Evolutionary conservation across 2,888 invertebrate genomes (phyloP), one percentile per base, ranked within the genome.

Genomic region (Piscicola geometra): DNA sequence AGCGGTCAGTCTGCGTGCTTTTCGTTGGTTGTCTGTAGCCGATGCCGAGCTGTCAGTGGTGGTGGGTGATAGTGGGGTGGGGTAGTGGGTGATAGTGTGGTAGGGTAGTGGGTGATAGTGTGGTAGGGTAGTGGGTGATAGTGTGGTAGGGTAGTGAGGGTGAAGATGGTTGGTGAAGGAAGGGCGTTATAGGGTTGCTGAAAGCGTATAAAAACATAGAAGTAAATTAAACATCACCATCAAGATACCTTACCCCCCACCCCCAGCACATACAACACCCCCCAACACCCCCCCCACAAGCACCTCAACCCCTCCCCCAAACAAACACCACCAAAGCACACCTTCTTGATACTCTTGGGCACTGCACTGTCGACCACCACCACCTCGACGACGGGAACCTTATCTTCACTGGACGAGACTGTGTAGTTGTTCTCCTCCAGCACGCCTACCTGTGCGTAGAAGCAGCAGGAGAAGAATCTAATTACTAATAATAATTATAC

Each of bases 391-490:
- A n/a, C n/a, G n/a, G n/a, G n/a, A 18, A 82, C 79, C 77, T 81
- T 81, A 77, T 86, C 85, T 77, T 85, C 85, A 79, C 84, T 85
- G 1, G 86, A 86, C 12, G 85, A 84, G 25, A 86, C 86, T 28
- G 84, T 81, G 79, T 84, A 82, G 28, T 81, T 81, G 78, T 85
- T 85, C 79, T 85, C 85, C 70, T 83, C 83, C 0, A 83, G 21
- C 60, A 25, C n/a, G 18, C 71, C 71, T 32, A 64, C 30, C 71
- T 71, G 30, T 32, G n/a, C 21, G 3, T 5, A 21, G 5, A n/a
- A 56, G 9, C 15, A 56, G 9, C 15, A n/a, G 9, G 60, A 56
- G 9, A 56, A 15, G 9, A n/a, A 25, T 56, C 15, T 18, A 3
- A 21, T 18, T 56, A n/a, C 9, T 56, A n/a, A 56, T 56, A n/a